Percentiles rank a stretch among this genome's conserved stretches.
These are phyloP conservation scores for Aelia acuminata DNA, from an alignment of 2,888 invertebrate genomes.

Conservation along the genomic window DNA sequence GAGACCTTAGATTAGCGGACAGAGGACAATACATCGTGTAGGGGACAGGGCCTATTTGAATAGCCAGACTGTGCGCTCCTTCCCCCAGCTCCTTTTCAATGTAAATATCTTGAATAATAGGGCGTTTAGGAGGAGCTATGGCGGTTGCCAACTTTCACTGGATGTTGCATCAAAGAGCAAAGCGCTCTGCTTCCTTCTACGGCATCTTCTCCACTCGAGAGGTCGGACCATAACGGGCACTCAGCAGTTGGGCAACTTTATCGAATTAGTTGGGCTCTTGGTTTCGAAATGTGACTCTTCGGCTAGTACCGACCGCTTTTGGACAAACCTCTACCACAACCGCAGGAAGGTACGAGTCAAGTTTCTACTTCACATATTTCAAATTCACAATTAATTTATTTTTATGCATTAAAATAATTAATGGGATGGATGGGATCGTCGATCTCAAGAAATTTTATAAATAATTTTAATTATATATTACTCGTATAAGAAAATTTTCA, in stretches of 20 bases:
- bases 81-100: conserved; percentile 17
- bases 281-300: neutral
- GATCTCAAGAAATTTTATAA: no score
- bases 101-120: conserved; percentile 43
- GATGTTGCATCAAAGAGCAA: conserved; percentile 20
- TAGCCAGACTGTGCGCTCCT: neutral
- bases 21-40: neutral
- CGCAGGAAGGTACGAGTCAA: neutral
- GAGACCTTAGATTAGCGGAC: neutral
- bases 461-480: no score
- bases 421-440: no score
- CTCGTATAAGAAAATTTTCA: no score
- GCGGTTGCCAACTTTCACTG: neutral
- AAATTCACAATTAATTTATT: no score
- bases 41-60: neutral
- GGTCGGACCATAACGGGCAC: neutral
- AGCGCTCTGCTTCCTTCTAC: neutral
- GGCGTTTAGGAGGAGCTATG: neutral
- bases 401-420: no score
- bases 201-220: neutral
- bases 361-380: no score
- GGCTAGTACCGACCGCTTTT: neutral
- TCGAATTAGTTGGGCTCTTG: neutral
- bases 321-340: neutral
- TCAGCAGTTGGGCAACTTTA: neutral